Evolutionary conservation across 2,797 vertebrate genomes (phyloP), one percentile per base, ranked within the genome.

Genomic region (Denticeps clupeoides): DNA sequence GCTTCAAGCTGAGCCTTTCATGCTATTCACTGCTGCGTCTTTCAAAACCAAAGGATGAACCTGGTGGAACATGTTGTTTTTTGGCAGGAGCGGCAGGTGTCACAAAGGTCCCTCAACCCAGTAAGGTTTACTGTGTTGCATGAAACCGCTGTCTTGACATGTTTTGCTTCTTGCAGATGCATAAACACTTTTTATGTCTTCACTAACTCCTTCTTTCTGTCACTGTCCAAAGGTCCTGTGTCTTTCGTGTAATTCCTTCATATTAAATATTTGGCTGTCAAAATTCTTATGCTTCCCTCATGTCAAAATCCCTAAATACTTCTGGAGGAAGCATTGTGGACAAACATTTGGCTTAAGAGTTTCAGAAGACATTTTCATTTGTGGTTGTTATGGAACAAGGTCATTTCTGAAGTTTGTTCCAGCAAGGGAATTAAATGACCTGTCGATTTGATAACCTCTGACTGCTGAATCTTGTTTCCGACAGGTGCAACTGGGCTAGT

Each of bases 61-160:
- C 35, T 38, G 58, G 47, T 66, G 66, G 62, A 70, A 71, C 65
- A 48, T 82, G 70, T 82, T 79, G 73, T 83, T 65, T 83, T 72
- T 84, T 77, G 74, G 62, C 80, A 84, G 82, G 59, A 62, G 74
- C 73, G 42, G 16, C 63, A 79, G 65, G 62, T 74, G 53, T 74
- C 61, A 47, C 77, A 75, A 75, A 82, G 65, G 73, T 79, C 71
- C 79, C 79, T 60, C 73, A 83, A 73, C 69, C 80, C 80, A 87
- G 85, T 90, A 85, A 86, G 79, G 64, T 63, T 57, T 54, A 43
- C 51, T 69, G 58, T 46, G 41, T 65, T 78, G 74, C 75, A 75
- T 77, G 67, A 62, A 52, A 25, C 10, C 56, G 38, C 32, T 60
- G 42, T 35, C 10, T 45, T 45, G 11, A 46, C 50, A 32, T 49